Percentiles rank a stretch among this genome's conserved stretches.
Evolutionary conservation across 1,140 invertebrate species (phyloP).

Genomic region (Apis dorsata): DNA sequence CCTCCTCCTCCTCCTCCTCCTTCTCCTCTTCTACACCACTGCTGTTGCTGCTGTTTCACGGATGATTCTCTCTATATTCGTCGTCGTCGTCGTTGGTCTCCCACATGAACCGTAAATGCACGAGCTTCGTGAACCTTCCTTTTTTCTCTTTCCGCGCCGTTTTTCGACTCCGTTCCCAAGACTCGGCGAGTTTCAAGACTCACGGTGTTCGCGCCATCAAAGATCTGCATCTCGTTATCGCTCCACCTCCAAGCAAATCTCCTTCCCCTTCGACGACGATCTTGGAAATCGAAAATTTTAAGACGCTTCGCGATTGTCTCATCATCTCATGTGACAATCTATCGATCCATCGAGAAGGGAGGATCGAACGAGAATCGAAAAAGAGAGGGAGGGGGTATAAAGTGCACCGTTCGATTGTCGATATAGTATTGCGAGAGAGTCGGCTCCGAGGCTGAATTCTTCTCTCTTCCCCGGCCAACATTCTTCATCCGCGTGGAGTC

Average conservation of each 20-base stretch:
- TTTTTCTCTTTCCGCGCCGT: background rate
- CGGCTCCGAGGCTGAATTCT: conserved; percentile 36
- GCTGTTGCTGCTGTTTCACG: conserved; percentile 15
- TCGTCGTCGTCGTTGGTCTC: conserved; percentile 6
- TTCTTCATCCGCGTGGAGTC: conserved; percentile 63
- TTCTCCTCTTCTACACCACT: background rate
- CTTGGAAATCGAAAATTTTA: background rate
- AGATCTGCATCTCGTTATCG: background rate
- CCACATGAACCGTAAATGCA: conserved; percentile 36
- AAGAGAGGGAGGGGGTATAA: background rate
- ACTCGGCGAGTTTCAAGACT: background rate
- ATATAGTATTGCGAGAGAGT: conserved; percentile 47
- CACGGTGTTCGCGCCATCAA: background rate
- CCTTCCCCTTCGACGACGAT: background rate
- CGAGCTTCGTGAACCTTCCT: background rate
- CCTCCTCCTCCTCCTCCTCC: too few species aligned
- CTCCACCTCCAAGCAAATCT: too few species aligned
- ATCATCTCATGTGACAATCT: background rate
- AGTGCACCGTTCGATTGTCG: conserved; percentile 44
- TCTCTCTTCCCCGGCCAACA: conserved; percentile 57
- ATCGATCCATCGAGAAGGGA: conserved; percentile 1
- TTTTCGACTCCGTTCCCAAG: conserved; percentile 9
- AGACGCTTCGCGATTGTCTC: background rate
- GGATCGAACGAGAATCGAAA: background rate
- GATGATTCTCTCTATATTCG: conserved; percentile 28